Percentiles rank a stretch among this genome's conserved stretches.
These are phyloP conservation scores for Antennarius striatus DNA, from an alignment of 2,113 vertebrate genomes.

Conservation along the genomic window DNA sequence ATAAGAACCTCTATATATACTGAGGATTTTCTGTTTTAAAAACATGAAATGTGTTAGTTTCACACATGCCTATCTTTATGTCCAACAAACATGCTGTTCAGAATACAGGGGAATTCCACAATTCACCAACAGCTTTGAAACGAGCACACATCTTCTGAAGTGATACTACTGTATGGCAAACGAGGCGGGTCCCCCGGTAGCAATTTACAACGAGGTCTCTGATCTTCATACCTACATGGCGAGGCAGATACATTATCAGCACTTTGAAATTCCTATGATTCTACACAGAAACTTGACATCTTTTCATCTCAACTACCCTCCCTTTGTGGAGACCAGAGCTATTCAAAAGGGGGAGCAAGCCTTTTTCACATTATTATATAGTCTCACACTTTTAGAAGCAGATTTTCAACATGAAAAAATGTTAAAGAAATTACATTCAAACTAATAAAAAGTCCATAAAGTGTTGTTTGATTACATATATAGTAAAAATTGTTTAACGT, in stretches of 20 bases:
- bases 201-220: conserved; percentile 56
- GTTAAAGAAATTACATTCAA: neutral
- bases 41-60: conserved; percentile 53
- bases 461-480: neutral
- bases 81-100: conserved; percentile 53
- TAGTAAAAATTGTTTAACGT: no score
- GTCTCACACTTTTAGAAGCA: neutral
- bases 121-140: conserved; percentile 56
- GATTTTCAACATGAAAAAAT: neutral
- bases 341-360: conserved; percentile 10
- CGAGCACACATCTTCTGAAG: conserved; percentile 49
- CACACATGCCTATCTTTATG: conserved; percentile 42
- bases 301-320: conserved; percentile 62
- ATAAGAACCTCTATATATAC: neutral
- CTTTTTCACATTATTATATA: conserved; percentile 6
- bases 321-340: conserved; percentile 13
- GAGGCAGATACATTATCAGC: conserved; percentile 61
- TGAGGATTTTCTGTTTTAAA: conserved; percentile 25
- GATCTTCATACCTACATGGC: conserved; percentile 68
- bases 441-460: neutral
- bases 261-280: conserved; percentile 63
- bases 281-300: conserved; percentile 57
- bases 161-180: conserved; percentile 55
- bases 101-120: conserved; percentile 50
- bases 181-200: conserved; percentile 52